A percentile compares a stretch with the other conserved stretches of the same genome.
These are phyloP conservation scores for Excalfactoria chinensis DNA, from an alignment of 2,113 vertebrate genomes.

Conservation along the genomic window DNA sequence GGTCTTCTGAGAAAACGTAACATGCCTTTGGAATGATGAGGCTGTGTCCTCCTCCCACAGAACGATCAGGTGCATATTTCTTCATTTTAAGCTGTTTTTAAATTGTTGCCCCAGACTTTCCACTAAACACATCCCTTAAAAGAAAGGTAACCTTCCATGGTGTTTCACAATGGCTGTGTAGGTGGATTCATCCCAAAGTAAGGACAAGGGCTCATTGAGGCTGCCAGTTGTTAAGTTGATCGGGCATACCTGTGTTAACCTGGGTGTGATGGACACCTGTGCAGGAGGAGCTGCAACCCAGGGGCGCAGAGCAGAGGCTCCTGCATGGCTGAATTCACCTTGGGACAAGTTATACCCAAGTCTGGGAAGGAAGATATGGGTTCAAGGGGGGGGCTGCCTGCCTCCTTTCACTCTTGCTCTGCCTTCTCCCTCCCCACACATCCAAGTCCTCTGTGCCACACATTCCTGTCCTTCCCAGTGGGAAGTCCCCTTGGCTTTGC, in stretches of 20 bases:
- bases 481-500: background rate
- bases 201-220: fast-evolving
- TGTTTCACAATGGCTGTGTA: background rate
- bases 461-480: no score
- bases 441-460: background rate
- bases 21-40: background rate
- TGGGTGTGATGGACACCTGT: no score
- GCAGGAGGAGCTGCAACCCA: no score
- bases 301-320: fast-evolving
- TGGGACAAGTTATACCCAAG: fast-evolving
- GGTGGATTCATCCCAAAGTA: background rate
- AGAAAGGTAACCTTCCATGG: no score
- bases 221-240: fast-evolving
- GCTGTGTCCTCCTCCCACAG: background rate
- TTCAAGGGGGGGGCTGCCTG: background rate
- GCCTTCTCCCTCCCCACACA: background rate
- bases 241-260: fast-evolving
- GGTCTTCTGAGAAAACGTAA: background rate
- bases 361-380: background rate
- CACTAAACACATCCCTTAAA: background rate
- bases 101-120: background rate
- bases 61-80: background rate
- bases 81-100: background rate
- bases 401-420: background rate
- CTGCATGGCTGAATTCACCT: fast-evolving